Evolutionary conservation across 2,113 vertebrate species (phyloP).

Genomic region (Indicator maculatus): DNA sequence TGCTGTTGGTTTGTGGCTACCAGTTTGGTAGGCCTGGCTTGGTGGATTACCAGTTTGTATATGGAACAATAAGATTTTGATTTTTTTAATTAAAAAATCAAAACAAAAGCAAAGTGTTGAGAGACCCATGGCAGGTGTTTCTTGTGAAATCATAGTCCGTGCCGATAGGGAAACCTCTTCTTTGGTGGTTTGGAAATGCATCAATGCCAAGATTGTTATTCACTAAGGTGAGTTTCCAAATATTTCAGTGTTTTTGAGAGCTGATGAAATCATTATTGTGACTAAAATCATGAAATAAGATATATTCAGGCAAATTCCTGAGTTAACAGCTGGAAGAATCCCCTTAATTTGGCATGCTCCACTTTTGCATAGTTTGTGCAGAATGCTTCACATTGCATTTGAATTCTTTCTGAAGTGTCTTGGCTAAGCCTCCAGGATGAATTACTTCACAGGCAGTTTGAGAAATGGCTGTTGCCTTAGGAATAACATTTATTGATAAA

Average conservation of each 20-base stretch:
- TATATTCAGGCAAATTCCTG: not conserved
- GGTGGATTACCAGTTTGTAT: not conserved
- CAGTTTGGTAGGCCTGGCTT: not conserved
- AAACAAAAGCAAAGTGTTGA: not conserved
- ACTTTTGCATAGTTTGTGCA: not conserved
- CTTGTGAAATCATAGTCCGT: not conserved
- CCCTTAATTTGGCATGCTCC: not conserved
- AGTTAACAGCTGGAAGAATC: constrained; percentile 6
- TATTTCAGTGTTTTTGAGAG: constrained; percentile 5
- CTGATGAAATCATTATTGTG: not conserved
- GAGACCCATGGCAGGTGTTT: not conserved
- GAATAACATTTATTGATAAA: not conserved
- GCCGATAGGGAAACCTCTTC: not conserved
- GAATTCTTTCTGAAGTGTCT: not conserved
- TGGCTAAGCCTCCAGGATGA: not conserved
- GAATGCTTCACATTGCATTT: not conserved
- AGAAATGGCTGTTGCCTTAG: not conserved
- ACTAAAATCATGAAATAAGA: not conserved
- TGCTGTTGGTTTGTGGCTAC: not conserved
- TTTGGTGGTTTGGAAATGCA: not conserved
- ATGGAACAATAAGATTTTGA: not conserved
- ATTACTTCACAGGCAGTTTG: not conserved
- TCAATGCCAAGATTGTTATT: not conserved
- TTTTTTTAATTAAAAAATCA: too few species aligned
- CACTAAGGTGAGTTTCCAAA: not conserved